Conservation (phyloP, 2,888 invertebrate species). For the Biston betularia region DNA sequence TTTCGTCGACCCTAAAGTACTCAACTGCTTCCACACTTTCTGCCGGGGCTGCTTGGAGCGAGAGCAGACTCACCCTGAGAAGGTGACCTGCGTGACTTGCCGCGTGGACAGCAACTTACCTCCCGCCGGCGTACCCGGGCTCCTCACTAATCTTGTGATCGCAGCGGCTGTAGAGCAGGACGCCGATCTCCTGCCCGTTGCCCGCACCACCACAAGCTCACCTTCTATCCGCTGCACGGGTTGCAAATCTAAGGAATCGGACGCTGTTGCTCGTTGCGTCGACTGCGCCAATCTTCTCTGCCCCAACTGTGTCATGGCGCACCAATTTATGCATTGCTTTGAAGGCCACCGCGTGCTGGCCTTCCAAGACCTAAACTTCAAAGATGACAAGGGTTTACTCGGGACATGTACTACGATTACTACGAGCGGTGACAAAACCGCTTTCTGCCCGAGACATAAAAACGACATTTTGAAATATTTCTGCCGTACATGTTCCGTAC, state of each 20-base stretch:
- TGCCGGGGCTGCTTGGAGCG: conserved; percentile 94
- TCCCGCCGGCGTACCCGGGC: conserved; percentile 87
- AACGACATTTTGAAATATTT: conserved; percentile 96
- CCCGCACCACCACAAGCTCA: conserved; percentile 77
- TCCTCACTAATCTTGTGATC: conserved; percentile 88
- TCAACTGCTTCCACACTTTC: conserved; percentile 94
- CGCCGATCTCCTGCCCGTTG: conserved; percentile 80
- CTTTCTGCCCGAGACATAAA: conserved; percentile 95
- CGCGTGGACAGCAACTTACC: conserved; percentile 84
- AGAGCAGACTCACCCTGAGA: conserved; percentile 88
- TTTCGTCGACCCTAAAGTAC: conserved; percentile 90
- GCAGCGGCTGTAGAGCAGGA: conserved; percentile 85
- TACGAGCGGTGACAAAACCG: conserved; percentile 87
- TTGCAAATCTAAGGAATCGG: conserved; percentile 97
- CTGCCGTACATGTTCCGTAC: conserved; percentile 96
- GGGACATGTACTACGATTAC: conserved; percentile 75
- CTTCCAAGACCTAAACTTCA: conserved; percentile 84
- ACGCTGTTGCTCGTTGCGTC: conserved; percentile 97
- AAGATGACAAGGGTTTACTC: conserved; percentile 86
- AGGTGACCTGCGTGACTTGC: conserved; percentile 91
- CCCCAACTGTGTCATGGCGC: conserved; percentile 99
- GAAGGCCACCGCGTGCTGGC: conserved; percentile 97
- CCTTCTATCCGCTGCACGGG: conserved; percentile 94
- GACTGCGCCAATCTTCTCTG: conserved; percentile 99
- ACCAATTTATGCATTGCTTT: conserved; percentile 99